Evolutionary conservation across 1,140 invertebrate genomes (phyloP).

Genomic region (Steinernema khuongi): DNA sequence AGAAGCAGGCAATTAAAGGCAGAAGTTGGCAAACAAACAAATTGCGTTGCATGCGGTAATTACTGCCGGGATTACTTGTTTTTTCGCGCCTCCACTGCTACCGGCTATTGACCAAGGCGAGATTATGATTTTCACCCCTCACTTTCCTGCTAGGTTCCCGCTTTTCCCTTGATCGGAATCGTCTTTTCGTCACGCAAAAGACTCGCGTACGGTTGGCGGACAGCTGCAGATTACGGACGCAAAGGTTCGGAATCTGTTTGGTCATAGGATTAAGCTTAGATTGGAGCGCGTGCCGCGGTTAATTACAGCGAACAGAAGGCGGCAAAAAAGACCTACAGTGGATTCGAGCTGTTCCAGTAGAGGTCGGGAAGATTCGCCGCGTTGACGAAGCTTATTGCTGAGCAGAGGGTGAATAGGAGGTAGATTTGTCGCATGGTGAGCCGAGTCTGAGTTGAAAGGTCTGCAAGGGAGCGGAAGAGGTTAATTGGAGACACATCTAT

Average conservation of each 20-base stretch:
- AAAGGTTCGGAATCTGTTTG: slow-evolving; percentile 9
- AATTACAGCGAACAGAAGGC: slow-evolving; percentile 2
- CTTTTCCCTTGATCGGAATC: neutral
- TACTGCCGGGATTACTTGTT: slow-evolving; percentile 11
- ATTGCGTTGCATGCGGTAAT: slow-evolving; percentile 13
- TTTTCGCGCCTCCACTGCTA: neutral
- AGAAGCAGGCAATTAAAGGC: neutral
- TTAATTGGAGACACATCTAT: neutral
- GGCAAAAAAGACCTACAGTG: neutral
- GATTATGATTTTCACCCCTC: neutral
- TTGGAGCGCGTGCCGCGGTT: slow-evolving; percentile 1
- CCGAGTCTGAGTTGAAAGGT: neutral
- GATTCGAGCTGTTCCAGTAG: slow-evolving; percentile 7
- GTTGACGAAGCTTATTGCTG: neutral
- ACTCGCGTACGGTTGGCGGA: neutral
- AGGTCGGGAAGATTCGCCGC: neutral
- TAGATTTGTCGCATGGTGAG: neutral
- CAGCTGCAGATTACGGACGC: neutral
- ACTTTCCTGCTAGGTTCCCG: neutral
- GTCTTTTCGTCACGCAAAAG: neutral
- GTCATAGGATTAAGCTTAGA: slow-evolving; percentile 15
- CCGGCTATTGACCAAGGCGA: neutral
- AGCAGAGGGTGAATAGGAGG: slow-evolving; percentile 5
- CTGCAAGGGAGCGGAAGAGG: slow-evolving; percentile 2
- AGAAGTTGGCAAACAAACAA: slow-evolving; percentile 9